Conservation (phyloP, 2,888 invertebrate species). For the Anthophora plumipes region DNA sequence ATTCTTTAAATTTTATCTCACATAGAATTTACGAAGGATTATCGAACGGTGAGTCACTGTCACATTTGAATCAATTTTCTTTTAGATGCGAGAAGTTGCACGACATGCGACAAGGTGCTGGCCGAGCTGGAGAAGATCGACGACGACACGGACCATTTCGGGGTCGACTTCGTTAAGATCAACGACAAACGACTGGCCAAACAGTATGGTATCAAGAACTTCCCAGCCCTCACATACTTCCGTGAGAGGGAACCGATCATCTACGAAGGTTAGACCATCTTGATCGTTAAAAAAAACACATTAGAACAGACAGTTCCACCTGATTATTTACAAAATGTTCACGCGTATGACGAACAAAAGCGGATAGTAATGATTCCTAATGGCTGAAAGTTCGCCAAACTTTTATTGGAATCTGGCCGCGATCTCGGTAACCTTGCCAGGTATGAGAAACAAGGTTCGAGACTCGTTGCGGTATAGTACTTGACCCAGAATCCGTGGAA, state of each 20-base stretch:
- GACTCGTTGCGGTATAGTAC: slow-evolving; percentile 63
- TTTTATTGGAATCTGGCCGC: slow-evolving; percentile 78
- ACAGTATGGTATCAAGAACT: slow-evolving; percentile 97
- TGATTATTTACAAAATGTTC: slow-evolving; percentile 29
- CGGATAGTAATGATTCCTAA: slow-evolving; percentile 57
- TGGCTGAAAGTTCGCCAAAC: slow-evolving; percentile 72
- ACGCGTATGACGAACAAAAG: slow-evolving; percentile 43
- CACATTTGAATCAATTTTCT: slow-evolving; percentile 45
- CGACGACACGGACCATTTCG: slow-evolving; percentile 97
- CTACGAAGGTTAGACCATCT: slow-evolving; percentile 91
- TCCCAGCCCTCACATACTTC: slow-evolving; percentile 98
- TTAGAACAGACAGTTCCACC: background rate
- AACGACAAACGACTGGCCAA: slow-evolving; percentile 98
- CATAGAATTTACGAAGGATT: too few relatives aligned
- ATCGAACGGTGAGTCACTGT: background rate
- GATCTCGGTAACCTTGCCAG: slow-evolving; percentile 75
- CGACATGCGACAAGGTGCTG: slow-evolving; percentile 95
- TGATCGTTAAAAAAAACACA: too few relatives aligned
- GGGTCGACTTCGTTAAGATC: slow-evolving; percentile 97
- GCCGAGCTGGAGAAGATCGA: slow-evolving; percentile 97
- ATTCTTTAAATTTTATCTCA: too few relatives aligned
- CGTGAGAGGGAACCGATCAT: slow-evolving; percentile 98
- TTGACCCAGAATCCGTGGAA: slow-evolving; percentile 72
- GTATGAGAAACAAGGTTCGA: slow-evolving; percentile 73
- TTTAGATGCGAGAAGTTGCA: slow-evolving; percentile 95